Percentiles rank a stretch among this genome's conserved stretches.
These are phyloP conservation scores for Mormyrus iriodes DNA, from an alignment of 2,113 vertebrate species.

Conservation along the genomic window DNA sequence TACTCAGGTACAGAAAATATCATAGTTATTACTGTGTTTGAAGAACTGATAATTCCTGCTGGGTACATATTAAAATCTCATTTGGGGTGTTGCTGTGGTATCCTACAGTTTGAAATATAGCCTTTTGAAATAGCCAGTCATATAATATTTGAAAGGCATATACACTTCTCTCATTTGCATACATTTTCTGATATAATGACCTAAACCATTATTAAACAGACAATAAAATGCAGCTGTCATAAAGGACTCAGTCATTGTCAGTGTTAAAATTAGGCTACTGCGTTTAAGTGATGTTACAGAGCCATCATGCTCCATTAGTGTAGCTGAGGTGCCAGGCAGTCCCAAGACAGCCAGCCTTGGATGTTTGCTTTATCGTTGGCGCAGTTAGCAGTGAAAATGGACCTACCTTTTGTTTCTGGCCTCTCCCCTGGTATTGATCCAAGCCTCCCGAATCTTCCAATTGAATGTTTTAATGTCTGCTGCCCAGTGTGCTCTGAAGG, in stretches of 20 bases:
- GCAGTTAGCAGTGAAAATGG: not conserved
- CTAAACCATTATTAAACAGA: not conserved
- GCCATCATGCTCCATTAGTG: not conserved
- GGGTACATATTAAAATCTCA: not conserved
- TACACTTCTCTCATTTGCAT: not conserved
- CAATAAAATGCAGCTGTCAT: not conserved
- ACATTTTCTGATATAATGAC: not conserved
- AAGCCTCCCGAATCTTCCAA: not conserved
- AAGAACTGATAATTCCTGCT: not conserved
- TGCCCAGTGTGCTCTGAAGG: not conserved
- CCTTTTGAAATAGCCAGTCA: not conserved
- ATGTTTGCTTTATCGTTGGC: not conserved
- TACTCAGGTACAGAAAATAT: not conserved
- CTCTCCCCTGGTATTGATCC: not conserved
- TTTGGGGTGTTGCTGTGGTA: not conserved
- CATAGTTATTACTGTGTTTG: not conserved
- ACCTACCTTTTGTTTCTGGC: not conserved
- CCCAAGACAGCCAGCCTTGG: not conserved
- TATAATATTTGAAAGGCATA: not conserved
- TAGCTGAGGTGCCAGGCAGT: not conserved
- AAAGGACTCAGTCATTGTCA: not conserved
- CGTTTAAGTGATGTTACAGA: not conserved
- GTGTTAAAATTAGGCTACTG: not conserved
- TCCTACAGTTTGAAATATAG: not conserved
- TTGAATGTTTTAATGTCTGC: not conserved